phyloP scores from a whole-genome alignment of 1,140 invertebrate species.

The Drosophila parabipectinata region DNA sequence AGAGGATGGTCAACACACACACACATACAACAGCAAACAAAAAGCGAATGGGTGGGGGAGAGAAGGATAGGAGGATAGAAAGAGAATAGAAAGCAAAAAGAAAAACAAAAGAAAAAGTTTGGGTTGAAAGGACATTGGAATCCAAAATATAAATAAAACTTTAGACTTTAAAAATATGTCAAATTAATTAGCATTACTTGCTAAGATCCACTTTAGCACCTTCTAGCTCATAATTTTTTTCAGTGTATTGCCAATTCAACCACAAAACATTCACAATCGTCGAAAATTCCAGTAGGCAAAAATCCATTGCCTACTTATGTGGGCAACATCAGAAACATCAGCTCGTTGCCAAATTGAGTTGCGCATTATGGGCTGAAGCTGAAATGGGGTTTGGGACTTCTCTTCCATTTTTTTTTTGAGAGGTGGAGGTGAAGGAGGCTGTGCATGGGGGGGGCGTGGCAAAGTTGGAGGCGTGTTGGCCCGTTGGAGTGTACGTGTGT shows the following conservation, averaged over 20 bases:
- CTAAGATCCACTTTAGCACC: too few species aligned
- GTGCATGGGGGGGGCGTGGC: too few species aligned
- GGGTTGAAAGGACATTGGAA: neutral
- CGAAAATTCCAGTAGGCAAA: constrained; percentile 19
- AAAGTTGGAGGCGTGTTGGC: too few species aligned
- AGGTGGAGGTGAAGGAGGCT: too few species aligned
- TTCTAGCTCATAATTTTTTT: neutral
- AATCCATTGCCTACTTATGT: constrained; percentile 69
- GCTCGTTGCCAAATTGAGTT: constrained; percentile 15
- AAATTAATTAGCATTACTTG: too few species aligned
- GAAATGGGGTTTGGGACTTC: neutral
- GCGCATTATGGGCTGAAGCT: constrained; percentile 2
- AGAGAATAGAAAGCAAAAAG: neutral
- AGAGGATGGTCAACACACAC: constrained; percentile 3
- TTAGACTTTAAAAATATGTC: neutral
- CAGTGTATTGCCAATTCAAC: constrained; percentile 1
- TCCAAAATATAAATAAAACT: neutral
- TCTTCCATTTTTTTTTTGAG: neutral
- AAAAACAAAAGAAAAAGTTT: neutral
- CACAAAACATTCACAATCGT: constrained; percentile 12
- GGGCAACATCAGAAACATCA: constrained; percentile 22
- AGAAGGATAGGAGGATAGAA: neutral
- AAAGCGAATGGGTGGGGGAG: too few species aligned
- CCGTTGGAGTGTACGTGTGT: neutral
- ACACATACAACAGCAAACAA: neutral